phyloP scores from a whole-genome alignment of 1,140 invertebrate species.

The Zaprionus davidi region DNA sequence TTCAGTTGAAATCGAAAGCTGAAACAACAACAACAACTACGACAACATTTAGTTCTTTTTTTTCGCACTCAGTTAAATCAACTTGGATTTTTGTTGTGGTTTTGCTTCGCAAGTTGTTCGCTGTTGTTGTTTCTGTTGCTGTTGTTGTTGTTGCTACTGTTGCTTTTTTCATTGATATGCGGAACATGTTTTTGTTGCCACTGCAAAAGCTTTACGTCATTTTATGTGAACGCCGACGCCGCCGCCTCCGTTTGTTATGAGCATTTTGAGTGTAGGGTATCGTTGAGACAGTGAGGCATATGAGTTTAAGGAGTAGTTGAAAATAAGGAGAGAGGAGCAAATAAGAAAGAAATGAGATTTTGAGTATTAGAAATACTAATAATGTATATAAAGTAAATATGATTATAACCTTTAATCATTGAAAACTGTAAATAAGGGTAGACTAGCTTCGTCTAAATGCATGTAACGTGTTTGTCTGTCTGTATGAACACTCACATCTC shows the following conservation, averaged over 20 bases:
- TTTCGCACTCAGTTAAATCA: conserved; percentile 35
- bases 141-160: conserved; percentile 31
- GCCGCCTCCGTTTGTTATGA: conserved; percentile 51
- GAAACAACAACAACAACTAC: conserved; percentile 8
- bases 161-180: conserved; percentile 69
- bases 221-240: conserved; percentile 42
- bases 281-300: not conserved
- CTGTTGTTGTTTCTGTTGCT: conserved; percentile 22
- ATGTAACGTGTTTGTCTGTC: too few species aligned
- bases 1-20: conserved; percentile 50
- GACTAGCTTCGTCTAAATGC: too few species aligned
- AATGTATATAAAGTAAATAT: too few species aligned
- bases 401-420: too few species aligned
- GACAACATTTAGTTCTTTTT: conserved; percentile 20
- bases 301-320: not conserved
- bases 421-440: too few species aligned
- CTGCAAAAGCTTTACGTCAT: conserved; percentile 73
- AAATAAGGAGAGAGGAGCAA: not conserved
- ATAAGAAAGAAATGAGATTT: not conserved
- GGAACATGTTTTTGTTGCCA: conserved; percentile 77
- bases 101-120: conserved; percentile 26
- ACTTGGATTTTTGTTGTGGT: conserved; percentile 32
- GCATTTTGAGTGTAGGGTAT: conserved; percentile 54
- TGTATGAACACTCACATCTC: too few species aligned
- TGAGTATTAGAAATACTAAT: too few species aligned